Evolutionary conservation across 35 echinoderm and acorn worm species (phyloP), one percentile per base, ranked within the genome.

Genomic region (Nesometra sesokonis): DNA sequence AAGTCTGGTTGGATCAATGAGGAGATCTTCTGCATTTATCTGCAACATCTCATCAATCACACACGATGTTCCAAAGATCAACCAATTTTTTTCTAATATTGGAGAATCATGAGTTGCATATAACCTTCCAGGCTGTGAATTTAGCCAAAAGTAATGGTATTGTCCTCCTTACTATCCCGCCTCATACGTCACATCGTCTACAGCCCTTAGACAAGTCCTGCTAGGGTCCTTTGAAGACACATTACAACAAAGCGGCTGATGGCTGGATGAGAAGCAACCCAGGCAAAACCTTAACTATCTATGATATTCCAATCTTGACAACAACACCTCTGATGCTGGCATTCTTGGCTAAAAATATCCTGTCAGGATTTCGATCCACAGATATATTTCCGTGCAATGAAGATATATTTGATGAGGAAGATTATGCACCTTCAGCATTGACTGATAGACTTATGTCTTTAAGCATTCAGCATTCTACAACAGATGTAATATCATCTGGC

Each of bases 221-320:
- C n/a, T n/a, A n/a, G n/a, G n/a, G n/a, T n/a, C n/a, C n/a, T n/a
- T n/a, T n/a, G n/a, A n/a, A n/a, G n/a, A 11, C 34, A 84, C 19
- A 32, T 0, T 36, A 39, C 34, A 84, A 84, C 30, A 33, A 35
- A 27, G 82, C 30, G 29, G 37, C 35, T 84, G 38, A 84, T n/a
- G 21, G 17, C 17, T 84, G 82, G 82, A 84, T 84, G 82, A 84
- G 31, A 27, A 37, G 34, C 35, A 84, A 46, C 82, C 82, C 82
- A 84, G 82, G 82, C n/a, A 36, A 84, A 33, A 84, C 36, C 0
- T 38, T 84, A 38, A 84, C 82, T 30, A 84, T 84, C n/a, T 84
- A 84, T 39, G 35, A 84, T 27, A 84, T 84, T 31, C 35, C 82
- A 82, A 35, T 35, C 80, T 82, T 9, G 32, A 35, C 36, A 82